phyloP scores from a whole-genome alignment of 2,113 vertebrate species.

The Mesitornis unicolor region DNA sequence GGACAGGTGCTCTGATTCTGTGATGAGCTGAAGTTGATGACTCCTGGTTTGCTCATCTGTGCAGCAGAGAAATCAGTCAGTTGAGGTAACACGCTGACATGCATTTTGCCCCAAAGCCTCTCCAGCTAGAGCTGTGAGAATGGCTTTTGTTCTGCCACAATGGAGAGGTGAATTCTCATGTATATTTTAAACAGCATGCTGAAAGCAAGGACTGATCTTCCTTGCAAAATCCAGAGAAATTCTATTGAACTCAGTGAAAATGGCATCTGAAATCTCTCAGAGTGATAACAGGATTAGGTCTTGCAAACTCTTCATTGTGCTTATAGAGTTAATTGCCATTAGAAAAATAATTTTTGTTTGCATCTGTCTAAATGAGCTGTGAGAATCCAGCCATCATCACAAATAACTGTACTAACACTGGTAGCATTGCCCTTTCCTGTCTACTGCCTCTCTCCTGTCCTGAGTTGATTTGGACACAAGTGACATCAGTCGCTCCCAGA shows the following conservation, averaged over 20 bases:
- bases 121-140: neutral
- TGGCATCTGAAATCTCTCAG: neutral
- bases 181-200: constrained; percentile 16
- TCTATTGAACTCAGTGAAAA: neutral
- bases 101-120: constrained; percentile 1
- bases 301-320: neutral
- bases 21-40: neutral
- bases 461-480: neutral
- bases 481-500: neutral
- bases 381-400: neutral
- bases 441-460: neutral
- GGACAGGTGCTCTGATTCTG: neutral
- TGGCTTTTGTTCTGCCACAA: constrained; percentile 20
- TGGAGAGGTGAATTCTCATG: neutral
- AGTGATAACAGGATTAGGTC: neutral
- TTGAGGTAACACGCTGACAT: neutral
- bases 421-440: neutral
- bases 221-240: neutral
- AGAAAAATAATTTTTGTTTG: constrained; percentile 2
- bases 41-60: constrained; percentile 14
- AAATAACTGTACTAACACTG: neutral
- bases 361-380: neutral
- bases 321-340: neutral
- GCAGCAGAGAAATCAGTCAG: constrained; percentile 13
- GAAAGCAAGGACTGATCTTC: constrained; percentile 9